These are phyloP conservation scores for Florisuga fusca DNA, from an alignment of 2,797 vertebrate genomes.

Conservation along the genomic window DNA sequence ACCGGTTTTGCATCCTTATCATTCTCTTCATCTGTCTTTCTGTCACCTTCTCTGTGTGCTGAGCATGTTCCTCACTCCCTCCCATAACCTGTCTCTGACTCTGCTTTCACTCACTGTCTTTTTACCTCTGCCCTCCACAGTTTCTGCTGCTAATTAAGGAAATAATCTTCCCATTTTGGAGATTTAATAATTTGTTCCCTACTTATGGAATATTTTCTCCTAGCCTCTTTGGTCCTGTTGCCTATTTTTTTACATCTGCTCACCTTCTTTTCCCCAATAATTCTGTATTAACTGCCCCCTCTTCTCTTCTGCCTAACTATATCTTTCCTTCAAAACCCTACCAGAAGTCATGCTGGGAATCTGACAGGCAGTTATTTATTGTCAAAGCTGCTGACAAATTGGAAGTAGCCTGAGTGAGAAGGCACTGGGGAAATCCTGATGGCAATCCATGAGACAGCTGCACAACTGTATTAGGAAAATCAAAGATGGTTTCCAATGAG, in stretches of 20 bases:
- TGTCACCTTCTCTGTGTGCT: background rate
- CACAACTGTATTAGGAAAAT: background rate
- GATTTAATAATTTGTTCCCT: background rate
- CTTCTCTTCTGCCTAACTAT: background rate
- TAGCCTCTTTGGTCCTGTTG: background rate
- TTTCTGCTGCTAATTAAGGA: background rate
- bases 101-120: background rate
- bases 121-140: background rate
- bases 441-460: background rate
- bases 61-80: background rate
- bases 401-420: background rate
- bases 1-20: background rate
- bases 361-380: conserved; percentile 18
- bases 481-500: background rate
- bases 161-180: background rate
- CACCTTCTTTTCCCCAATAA: background rate
- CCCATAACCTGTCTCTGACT: background rate
- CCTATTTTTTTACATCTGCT: background rate
- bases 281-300: background rate
- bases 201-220: background rate
- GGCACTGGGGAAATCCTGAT: background rate
- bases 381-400: background rate
- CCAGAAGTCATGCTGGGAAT: background rate
- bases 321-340: background rate
- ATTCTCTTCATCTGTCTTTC: background rate